These are phyloP conservation scores for Crypturellus tataupa DNA, from an alignment of 2,797 vertebrate species.

Conservation along the genomic window DNA sequence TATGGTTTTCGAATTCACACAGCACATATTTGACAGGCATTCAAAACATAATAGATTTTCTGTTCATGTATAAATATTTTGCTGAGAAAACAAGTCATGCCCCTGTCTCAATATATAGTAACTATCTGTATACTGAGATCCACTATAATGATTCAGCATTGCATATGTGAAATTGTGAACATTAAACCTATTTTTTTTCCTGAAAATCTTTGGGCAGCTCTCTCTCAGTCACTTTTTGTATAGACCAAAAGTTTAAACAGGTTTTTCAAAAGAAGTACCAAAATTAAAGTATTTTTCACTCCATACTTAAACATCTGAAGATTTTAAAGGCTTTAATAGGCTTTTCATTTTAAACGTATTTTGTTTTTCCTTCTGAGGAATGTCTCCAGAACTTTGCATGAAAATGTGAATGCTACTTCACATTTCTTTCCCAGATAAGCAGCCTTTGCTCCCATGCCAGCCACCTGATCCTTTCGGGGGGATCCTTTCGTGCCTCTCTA, in stretches of 20 bases:
- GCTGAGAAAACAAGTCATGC: neutral
- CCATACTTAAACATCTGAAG: neutral
- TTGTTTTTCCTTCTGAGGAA: neutral
- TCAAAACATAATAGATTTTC: constrained; percentile 28
- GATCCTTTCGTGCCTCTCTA: neutral
- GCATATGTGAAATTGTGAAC: constrained; percentile 30
- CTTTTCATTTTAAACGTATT: neutral
- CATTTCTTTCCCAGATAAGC: neutral
- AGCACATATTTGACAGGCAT: neutral
- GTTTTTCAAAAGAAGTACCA: neutral
- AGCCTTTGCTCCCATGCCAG: neutral
- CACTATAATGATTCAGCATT: constrained; percentile 62
- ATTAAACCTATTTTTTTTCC: constrained; percentile 45
- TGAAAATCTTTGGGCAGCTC: constrained; percentile 45
- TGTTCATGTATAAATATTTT: constrained; percentile 19
- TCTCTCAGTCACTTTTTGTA: neutral
- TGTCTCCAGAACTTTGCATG: neutral
- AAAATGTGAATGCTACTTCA: neutral
- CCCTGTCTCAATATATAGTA: constrained; percentile 2
- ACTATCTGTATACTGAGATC: constrained; percentile 28
- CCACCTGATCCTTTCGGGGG: accelerated
- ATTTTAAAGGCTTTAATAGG: neutral
- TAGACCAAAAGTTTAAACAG: constrained; percentile 41
- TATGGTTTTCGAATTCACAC: constrained; percentile 5
- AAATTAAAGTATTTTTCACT: neutral